Conservation (phyloP, 2,888 invertebrate species). For the Callyntrura guangdongensis region DNA sequence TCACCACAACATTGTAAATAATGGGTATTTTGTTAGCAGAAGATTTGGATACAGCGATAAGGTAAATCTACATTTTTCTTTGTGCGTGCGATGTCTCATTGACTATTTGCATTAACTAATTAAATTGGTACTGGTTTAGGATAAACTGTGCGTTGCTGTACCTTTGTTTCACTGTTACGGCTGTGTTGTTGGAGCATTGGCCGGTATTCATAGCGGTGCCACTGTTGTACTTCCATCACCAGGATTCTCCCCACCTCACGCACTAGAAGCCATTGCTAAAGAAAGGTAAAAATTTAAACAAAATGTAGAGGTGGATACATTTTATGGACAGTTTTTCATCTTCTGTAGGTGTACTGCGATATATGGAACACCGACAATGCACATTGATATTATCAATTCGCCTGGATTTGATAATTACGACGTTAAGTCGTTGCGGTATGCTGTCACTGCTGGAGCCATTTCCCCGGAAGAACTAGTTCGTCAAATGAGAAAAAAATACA, state of each 20-base stretch:
- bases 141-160: conserved; percentile 86
- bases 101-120: no score
- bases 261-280: conserved; percentile 85
- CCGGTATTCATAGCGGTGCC: conserved; percentile 88
- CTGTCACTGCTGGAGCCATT: conserved; percentile 91
- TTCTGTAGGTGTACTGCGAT: conserved; percentile 89
- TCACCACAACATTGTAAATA: conserved; percentile 87
- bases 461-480: conserved; percentile 88
- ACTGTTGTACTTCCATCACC: conserved; percentile 89
- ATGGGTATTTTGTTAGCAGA: conserved; percentile 86
- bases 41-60: conserved; percentile 76
- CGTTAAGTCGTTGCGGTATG: conserved; percentile 86
- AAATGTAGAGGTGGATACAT: neutral
- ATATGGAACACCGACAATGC: conserved; percentile 94
- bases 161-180: conserved; percentile 95
- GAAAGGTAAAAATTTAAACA: conserved; percentile 66
- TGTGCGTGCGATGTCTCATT: neutral
- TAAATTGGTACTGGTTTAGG: conserved; percentile 67
- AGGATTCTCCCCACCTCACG: conserved; percentile 89
- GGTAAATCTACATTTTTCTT: conserved; percentile 64
- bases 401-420: conserved; percentile 87
- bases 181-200: conserved; percentile 89
- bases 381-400: conserved; percentile 90
- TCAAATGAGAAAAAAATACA: conserved; percentile 84
- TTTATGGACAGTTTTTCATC: neutral